These are phyloP conservation scores for Leptodirus hochenwartii DNA, from an alignment of 2,888 invertebrate genomes.

Conservation along the genomic window DNA sequence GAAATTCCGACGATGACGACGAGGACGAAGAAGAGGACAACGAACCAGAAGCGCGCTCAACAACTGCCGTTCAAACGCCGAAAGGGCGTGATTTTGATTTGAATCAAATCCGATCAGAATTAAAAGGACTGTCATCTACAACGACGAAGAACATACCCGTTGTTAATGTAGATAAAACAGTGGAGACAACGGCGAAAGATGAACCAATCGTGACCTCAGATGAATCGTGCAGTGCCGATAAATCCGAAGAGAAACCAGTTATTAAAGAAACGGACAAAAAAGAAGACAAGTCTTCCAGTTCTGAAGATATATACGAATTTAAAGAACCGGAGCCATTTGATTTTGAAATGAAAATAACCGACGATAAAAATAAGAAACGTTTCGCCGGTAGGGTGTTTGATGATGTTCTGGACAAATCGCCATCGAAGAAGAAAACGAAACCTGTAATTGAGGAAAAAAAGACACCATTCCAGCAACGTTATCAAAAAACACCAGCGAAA, in stretches of 20 bases:
- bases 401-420: slow-evolving; percentile 22
- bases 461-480: slow-evolving; percentile 16
- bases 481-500: no score
- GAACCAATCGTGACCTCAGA: no score
- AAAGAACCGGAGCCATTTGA: slow-evolving; percentile 82
- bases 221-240: slow-evolving; percentile 18
- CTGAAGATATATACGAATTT: slow-evolving; percentile 65
- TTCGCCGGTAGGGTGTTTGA: slow-evolving; percentile 23
- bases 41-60: no score
- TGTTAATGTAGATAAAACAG: no score
- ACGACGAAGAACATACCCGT: no score
- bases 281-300: slow-evolving; percentile 14
- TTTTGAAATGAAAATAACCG: slow-evolving; percentile 39
- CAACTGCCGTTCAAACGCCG: no score
- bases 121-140: slow-evolving; percentile 39
- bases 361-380: slow-evolving; percentile 23
- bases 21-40: no score
- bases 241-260: slow-evolving; percentile 14
- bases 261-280: slow-evolving; percentile 16
- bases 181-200: no score
- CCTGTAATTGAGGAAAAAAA: slow-evolving; percentile 17
- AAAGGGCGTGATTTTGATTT: slow-evolving; percentile 65
- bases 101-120: slow-evolving; percentile 66
- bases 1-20: slow-evolving; percentile 30
- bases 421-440: slow-evolving; percentile 16